Conservation (phyloP, 2,113 vertebrate species). For the Poeciliopsis turrubarensis region DNA sequence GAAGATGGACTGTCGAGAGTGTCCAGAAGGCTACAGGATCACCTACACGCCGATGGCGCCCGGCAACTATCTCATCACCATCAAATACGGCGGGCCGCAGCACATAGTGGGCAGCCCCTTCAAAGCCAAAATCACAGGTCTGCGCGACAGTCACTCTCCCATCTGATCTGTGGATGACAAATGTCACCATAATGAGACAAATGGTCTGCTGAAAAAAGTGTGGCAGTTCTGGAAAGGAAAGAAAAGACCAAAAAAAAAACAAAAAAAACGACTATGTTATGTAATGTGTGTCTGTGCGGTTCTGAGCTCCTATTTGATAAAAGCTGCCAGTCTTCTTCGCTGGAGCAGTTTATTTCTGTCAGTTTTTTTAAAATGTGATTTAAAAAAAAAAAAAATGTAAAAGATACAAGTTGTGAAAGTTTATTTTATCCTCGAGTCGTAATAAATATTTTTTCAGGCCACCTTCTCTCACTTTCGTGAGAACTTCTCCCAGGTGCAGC, state of each 20-base stretch:
- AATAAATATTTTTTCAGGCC: conserved; percentile 22
- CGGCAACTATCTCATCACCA: conserved; percentile 96
- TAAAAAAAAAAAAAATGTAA: conserved; percentile 5
- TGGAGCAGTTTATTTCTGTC: conserved; percentile 9
- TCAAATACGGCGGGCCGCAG: conserved; percentile 95
- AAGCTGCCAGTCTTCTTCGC: conserved; percentile 18
- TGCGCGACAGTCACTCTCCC: conserved; percentile 47
- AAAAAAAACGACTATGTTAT: conserved; percentile 8
- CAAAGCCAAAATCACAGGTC: conserved; percentile 97
- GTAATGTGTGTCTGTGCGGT: conserved; percentile 27
- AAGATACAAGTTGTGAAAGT: conserved; percentile 13
- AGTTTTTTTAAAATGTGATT: conserved; percentile 8
- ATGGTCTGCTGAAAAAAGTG: conserved; percentile 39
- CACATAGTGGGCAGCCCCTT: conserved; percentile 97
- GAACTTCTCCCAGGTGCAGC: conserved; percentile 15
- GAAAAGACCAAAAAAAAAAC: conserved; percentile 9
- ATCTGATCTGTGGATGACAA: conserved; percentile 60
- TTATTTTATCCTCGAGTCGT: conserved; percentile 24
- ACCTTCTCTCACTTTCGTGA: not conserved
- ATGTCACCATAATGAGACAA: conserved; percentile 49
- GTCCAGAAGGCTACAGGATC: conserved; percentile 90
- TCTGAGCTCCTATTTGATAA: conserved; percentile 30
- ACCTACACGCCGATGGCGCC: conserved; percentile 97
- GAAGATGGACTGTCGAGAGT: conserved; percentile 94
- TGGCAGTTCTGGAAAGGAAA: conserved; percentile 24